Conservation (phyloP, 2,888 invertebrate species). For the Elysia crispata region DNA sequence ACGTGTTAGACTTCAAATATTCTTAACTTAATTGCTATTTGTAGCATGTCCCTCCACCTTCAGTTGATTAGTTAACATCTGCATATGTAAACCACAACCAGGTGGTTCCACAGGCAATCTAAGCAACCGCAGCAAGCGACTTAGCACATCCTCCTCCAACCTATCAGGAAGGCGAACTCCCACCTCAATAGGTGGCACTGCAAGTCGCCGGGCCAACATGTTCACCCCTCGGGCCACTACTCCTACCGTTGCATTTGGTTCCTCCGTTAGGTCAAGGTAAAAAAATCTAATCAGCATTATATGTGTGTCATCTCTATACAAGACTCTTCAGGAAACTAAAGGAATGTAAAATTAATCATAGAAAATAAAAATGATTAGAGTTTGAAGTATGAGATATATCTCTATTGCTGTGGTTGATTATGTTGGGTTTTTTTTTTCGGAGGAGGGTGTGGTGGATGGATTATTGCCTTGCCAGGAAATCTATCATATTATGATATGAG, state of each 20-base stretch:
- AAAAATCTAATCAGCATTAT: no score
- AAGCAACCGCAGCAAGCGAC: constrained; percentile 60
- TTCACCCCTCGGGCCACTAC: constrained; percentile 65
- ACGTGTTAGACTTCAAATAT: neutral
- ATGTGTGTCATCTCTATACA: no score
- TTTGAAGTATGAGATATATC: no score
- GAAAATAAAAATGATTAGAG: no score
- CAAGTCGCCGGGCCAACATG: constrained; percentile 52
- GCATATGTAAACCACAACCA: neutral
- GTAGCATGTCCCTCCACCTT: no score
- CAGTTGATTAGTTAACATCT: neutral
- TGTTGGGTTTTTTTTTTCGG: no score
- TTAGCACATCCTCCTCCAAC: constrained; percentile 68
- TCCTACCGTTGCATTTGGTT: constrained; percentile 61
- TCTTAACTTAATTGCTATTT: neutral
- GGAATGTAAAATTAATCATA: no score
- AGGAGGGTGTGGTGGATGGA: no score
- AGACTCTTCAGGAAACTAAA: no score
- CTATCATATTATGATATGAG: no score
- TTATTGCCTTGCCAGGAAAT: no score
- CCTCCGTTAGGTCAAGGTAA: constrained; percentile 51
- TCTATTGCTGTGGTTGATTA: no score
- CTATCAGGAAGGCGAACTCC: constrained; percentile 55
- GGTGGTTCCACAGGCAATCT: constrained; percentile 70
- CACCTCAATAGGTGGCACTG: constrained; percentile 50